Evolutionary conservation across 2,888 invertebrate genomes (phyloP).

Genomic region (Slavum lentiscoides): DNA sequence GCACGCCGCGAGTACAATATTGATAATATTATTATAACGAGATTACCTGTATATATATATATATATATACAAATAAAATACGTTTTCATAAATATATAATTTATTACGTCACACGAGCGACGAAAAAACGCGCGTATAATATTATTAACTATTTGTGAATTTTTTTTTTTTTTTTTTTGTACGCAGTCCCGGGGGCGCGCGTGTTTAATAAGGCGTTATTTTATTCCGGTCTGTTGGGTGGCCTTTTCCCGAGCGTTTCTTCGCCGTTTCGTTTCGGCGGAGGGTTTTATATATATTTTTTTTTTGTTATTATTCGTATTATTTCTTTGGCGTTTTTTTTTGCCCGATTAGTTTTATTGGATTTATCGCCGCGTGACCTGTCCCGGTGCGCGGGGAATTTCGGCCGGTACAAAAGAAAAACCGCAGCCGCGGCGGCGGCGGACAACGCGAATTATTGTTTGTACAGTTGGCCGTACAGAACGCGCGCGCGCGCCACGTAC

Average conservation of each 20-base stretch:
- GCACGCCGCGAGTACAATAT: too few species aligned
- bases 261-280: slow-evolving; percentile 30
- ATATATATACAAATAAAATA: too few species aligned
- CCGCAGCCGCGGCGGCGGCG: neutral
- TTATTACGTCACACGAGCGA: too few species aligned
- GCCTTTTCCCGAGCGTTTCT: too few species aligned
- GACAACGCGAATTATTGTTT: slow-evolving; percentile 35
- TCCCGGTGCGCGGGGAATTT: neutral
- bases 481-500: too few species aligned
- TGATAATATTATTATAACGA: too few species aligned
- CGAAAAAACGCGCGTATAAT: too few species aligned
- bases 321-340: neutral
- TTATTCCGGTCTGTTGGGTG: slow-evolving; percentile 11
- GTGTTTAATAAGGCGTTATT: slow-evolving; percentile 50
- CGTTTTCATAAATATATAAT: too few species aligned
- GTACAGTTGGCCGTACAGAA: slow-evolving; percentile 26
- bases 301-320: too few species aligned
- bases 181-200: neutral
- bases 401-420: slow-evolving; percentile 42
- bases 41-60: too few species aligned
- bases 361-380: slow-evolving; percentile 38
- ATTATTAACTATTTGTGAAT: too few species aligned
- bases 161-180: too few species aligned
- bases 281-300: slow-evolving; percentile 23
- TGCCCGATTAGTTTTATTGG: slow-evolving; percentile 42